A percentile compares a stretch with the other conserved stretches of the same genome.
Conservation (phyloP, 1,140 invertebrate genomes). For the Lepidotrigona ventralis region DNA sequence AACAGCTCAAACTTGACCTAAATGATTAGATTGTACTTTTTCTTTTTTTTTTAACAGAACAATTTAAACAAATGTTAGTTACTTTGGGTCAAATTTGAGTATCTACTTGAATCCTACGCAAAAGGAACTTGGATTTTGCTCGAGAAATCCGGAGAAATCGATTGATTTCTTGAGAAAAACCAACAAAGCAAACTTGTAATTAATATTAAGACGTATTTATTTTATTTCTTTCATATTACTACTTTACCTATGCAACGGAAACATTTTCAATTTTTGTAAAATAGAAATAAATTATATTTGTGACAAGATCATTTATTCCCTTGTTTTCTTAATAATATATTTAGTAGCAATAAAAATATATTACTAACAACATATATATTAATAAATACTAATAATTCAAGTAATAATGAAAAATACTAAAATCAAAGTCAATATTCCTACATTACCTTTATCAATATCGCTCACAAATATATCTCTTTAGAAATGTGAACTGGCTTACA, state of each 20-base stretch:
- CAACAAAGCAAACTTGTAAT: background rate
- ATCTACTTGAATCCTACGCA: no score
- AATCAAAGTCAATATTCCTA: background rate
- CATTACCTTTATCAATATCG: background rate
- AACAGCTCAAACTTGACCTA: constrained; percentile 13
- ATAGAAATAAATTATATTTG: background rate
- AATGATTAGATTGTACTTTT: background rate
- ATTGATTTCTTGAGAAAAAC: background rate
- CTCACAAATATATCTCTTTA: background rate
- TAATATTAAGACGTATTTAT: constrained; percentile 16
- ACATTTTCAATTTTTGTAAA: background rate
- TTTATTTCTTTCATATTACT: background rate
- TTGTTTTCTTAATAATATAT: background rate
- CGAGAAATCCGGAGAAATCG: background rate
- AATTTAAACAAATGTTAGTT: background rate
- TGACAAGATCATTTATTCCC: no score
- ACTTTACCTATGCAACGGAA: no score
- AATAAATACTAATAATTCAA: background rate
- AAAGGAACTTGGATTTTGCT: background rate
- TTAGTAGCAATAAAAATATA: background rate
- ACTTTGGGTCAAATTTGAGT: constrained; percentile 1
- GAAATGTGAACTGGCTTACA: background rate
- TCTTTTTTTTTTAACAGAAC: background rate
- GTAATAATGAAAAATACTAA: no score
- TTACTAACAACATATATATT: background rate